phyloP scores from a whole-genome alignment of 2,888 invertebrate genomes.

The Eumacrocentrus americanus region DNA sequence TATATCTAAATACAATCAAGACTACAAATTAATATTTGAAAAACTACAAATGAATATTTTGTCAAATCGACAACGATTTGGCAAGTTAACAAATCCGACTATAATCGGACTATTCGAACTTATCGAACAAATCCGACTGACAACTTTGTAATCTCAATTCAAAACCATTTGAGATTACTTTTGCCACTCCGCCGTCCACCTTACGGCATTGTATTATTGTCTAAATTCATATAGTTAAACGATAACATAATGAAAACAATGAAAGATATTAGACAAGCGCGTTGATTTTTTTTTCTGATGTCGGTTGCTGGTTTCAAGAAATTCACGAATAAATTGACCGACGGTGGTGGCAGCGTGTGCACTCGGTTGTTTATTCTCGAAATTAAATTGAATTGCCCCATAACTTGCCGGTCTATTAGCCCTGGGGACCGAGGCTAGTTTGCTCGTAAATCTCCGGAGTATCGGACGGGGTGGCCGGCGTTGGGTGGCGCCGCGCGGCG shows the following conservation, averaged over 20 bases:
- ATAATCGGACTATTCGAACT: no score
- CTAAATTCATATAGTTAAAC: background rate
- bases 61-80: no score
- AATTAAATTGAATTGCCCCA: slow-evolving; percentile 60
- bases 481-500: slow-evolving; percentile 35
- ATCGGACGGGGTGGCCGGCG: slow-evolving; percentile 49
- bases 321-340: slow-evolving; percentile 51
- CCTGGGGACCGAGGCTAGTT: slow-evolving; percentile 56
- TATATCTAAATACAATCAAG: no score
- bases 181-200: no score
- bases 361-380: slow-evolving; percentile 55
- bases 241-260: background rate
- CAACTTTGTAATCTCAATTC: no score
- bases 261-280: no score
- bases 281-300: background rate
- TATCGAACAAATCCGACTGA: no score
- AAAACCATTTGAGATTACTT: no score
- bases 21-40: no score
- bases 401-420: slow-evolving; percentile 60
- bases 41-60: no score
- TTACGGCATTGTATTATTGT: no score
- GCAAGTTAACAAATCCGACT: no score
- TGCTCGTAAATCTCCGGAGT: slow-evolving; percentile 58
- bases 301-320: slow-evolving; percentile 34
- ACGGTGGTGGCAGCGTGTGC: slow-evolving; percentile 39